phyloP scores from a whole-genome alignment of 2,888 invertebrate genomes.

The Lasioglossum oenotherae region DNA sequence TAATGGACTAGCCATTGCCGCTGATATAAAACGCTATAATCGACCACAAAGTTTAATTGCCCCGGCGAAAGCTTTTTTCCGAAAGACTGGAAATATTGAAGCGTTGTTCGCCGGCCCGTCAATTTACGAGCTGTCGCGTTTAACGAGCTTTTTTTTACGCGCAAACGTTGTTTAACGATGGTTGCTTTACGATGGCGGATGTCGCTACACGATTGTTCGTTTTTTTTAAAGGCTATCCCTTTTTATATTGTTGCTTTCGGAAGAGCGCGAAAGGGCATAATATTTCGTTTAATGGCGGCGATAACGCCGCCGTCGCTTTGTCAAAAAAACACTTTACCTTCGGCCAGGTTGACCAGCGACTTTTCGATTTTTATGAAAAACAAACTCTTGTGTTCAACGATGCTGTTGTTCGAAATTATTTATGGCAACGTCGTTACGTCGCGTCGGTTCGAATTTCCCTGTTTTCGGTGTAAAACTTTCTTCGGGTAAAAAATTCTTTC shows the following conservation, averaged over 20 bases:
- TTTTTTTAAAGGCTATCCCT: conserved; percentile 12
- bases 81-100: conserved; percentile 24
- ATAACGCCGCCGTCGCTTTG: conserved; percentile 53
- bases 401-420: conserved; percentile 38
- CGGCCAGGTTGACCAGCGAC: conserved; percentile 4
- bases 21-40: neutral
- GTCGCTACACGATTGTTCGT: conserved; percentile 25
- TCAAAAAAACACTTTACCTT: conserved; percentile 48
- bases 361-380: conserved; percentile 49
- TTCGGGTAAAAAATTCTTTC: no score
- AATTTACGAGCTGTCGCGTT: conserved; percentile 56
- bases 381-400: neutral
- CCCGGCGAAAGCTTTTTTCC: neutral
- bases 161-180: conserved; percentile 61
- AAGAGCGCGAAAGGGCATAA: conserved; percentile 12
- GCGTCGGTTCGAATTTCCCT: neutral
- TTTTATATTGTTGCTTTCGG: conserved; percentile 25
- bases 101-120: conserved; percentile 26
- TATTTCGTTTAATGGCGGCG: conserved; percentile 52
- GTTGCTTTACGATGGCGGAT: conserved; percentile 32
- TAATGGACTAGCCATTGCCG: neutral
- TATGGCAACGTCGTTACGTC: conserved; percentile 5
- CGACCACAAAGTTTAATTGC: neutral
- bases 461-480: no score
- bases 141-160: conserved; percentile 59